Percentiles rank a stretch among this genome's conserved stretches.
Conservation (phyloP, 2,888 invertebrate species). For the Podabrus alpinus region DNA sequence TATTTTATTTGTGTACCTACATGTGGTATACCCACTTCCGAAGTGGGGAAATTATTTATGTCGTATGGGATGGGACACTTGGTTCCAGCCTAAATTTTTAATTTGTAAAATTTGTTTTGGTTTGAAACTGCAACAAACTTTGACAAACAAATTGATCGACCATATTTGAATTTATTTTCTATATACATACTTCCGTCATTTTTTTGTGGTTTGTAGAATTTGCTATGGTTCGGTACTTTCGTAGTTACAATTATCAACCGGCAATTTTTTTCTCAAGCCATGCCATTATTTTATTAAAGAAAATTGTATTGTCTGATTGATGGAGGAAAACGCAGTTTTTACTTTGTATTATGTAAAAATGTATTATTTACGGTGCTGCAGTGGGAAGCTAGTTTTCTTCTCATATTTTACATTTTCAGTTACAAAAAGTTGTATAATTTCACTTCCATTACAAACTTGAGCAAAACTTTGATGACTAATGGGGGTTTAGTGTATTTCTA, state of each 20-base stretch:
- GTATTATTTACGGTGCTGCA: neutral
- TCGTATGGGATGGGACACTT: neutral
- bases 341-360: neutral
- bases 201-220: neutral
- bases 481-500: neutral
- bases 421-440: neutral
- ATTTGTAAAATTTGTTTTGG: neutral
- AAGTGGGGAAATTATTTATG: neutral
- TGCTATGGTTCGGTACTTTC: neutral
- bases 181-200: neutral
- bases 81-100: neutral
- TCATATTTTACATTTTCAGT: neutral
- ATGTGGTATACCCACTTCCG: neutral
- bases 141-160: conserved; percentile 1
- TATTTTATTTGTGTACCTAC: neutral
- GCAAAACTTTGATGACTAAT: neutral
- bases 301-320: neutral
- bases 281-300: neutral
- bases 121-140: neutral
- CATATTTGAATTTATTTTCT: conserved; percentile 3
- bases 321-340: neutral
- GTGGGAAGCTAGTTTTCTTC: neutral
- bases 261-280: neutral
- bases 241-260: neutral
- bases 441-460: neutral